Base-by-base conservation (phyloP, 2,888 invertebrate species). In the Idaea dimidiata region DNA sequence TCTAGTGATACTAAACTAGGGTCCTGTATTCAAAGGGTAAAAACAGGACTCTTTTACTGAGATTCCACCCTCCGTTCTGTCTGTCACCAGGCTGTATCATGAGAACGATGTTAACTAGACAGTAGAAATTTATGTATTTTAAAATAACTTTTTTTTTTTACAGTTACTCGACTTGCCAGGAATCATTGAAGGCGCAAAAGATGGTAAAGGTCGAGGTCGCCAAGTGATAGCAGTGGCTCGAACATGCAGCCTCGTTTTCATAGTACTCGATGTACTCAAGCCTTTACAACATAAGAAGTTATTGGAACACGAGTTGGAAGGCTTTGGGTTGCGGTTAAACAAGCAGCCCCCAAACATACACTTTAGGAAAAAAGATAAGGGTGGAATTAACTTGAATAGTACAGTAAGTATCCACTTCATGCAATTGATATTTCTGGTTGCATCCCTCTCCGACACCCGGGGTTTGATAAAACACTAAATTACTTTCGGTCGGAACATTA, bases 121-220 rank as follows among this genome's bases (percentile, higher is more conserved):
- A n/a, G n/a, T n/a, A n/a, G n/a, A n/a, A n/a, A n/a, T n/a, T 57
- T 60, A 43, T 55, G 53, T 78, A 81, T 10, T 6, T 43, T 14
- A 14, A 14, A 43, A 10, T 14, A 43, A 32, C 32, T 32, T 43
- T 43, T 43, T 7, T 43, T 54, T 16, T 17, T 18, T 6, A 8
- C 83, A 99, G 97, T 91, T 99, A 64, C 94, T 99, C 10, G 99
- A 99, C 95, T 94, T 99, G 77, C 99, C 99, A 67, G 99, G 99
- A 91, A 99, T 99, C 86, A 99, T 99, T 75, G 99, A 99, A 93
- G 99, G 99, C 68, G 99, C 99, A 0, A 99, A 99, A 83, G 99
- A 99, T 84, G 99, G 99, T 69, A 99, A 99, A 87, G 99, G 99
- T 93, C 93, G 99, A 87, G 99, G 99, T 93, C 94, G 99, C 67